Conservation (phyloP, 2,888 invertebrate genomes). For the Onchidella celtica region DNA sequence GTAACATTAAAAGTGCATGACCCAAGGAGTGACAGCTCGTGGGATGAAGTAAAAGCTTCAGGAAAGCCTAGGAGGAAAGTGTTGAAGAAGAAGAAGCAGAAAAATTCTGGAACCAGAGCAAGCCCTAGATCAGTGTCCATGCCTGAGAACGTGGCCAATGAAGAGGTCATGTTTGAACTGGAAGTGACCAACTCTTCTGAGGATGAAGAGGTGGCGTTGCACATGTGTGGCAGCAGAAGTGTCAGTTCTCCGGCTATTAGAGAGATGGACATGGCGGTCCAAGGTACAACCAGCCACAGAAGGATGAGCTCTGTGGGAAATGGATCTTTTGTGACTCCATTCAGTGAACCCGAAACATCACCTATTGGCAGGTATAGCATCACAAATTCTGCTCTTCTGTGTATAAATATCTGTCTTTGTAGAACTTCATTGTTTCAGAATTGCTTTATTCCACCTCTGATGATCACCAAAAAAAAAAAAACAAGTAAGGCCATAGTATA, state of each 20-base stretch:
- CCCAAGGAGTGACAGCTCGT: conserved; percentile 54
- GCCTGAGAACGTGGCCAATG: conserved; percentile 54
- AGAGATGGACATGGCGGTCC: conserved; percentile 38
- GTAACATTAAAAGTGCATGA: conserved; percentile 43
- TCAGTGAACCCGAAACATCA: conserved; percentile 95
- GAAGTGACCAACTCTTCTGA: conserved; percentile 67
- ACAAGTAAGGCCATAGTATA: too few relatives aligned
- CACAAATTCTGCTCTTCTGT: conserved; percentile 67
- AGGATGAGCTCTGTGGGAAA: conserved; percentile 60
- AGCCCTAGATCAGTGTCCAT: conserved; percentile 53
- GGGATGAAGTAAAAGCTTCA: conserved; percentile 51
- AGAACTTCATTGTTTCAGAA: too few relatives aligned
- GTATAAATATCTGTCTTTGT: too few relatives aligned
- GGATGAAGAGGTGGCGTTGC: conserved; percentile 68
- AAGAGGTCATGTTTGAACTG: conserved; percentile 74
- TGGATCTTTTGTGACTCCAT: conserved; percentile 86
- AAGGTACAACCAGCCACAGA: conserved; percentile 52
- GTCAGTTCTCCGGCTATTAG: conserved; percentile 49
- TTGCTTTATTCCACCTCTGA: too few relatives aligned
- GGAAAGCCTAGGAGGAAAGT: conserved; percentile 58
- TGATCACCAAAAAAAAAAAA: too few relatives aligned
- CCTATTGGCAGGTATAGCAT: conserved; percentile 85
- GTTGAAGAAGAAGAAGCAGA: conserved; percentile 57
- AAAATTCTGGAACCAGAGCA: conserved; percentile 20
- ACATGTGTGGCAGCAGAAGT: conserved; percentile 57